These are phyloP conservation scores for Halictus ligatus DNA, from an alignment of 2,888 invertebrate species.

Conservation along the genomic window DNA sequence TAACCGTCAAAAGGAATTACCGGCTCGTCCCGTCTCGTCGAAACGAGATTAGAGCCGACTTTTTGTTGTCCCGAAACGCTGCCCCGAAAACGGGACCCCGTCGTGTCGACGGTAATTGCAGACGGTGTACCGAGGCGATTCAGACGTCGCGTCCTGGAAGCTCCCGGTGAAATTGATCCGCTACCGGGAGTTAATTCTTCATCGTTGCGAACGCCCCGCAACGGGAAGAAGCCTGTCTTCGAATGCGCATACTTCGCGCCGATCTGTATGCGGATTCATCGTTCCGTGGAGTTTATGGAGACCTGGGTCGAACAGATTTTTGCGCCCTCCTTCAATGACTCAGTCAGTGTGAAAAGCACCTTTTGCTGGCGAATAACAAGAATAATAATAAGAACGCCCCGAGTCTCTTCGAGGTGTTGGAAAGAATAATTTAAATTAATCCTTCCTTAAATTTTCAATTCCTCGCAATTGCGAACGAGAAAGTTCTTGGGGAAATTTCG, in stretches of 20 bases:
- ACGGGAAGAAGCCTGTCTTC: background rate
- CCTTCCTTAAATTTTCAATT: too few species aligned
- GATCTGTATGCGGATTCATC: background rate
- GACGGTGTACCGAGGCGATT: background rate
- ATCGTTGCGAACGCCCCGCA: background rate
- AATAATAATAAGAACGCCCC: too few species aligned
- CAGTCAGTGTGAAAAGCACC: too few species aligned
- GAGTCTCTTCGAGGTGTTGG: too few species aligned
- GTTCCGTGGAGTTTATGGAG: background rate
- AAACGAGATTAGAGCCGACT: constrained; percentile 24
- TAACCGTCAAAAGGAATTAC: constrained; percentile 28
- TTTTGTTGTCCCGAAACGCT: background rate
- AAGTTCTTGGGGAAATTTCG: too few species aligned
- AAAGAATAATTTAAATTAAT: too few species aligned
- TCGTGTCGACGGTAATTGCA: constrained; percentile 2
- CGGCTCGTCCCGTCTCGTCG: background rate
- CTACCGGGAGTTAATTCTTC: background rate
- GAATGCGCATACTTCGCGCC: background rate
- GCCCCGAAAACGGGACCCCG: background rate
- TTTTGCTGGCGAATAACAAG: too few species aligned
- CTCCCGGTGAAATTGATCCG: background rate
- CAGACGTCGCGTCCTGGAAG: background rate
- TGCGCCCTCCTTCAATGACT: background rate
- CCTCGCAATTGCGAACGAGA: too few species aligned
- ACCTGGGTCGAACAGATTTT: background rate